These are phyloP conservation scores for Dryomyza anilis DNA, from an alignment of 2,888 invertebrate genomes.

Conservation along the genomic window DNA sequence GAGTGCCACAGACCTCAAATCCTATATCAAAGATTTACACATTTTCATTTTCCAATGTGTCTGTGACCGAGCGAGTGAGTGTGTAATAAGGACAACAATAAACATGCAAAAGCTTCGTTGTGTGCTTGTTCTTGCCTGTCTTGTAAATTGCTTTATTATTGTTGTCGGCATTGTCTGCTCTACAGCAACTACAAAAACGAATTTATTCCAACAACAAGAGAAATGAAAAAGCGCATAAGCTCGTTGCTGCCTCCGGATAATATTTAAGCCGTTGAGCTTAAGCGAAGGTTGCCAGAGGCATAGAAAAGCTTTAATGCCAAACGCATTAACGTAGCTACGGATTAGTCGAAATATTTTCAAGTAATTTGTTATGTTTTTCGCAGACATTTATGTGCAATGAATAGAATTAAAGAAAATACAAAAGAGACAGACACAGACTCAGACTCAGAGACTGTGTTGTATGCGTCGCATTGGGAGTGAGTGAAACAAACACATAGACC, in stretches of 20 bases:
- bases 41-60: too few species aligned
- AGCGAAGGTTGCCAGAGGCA: not conserved
- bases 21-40: too few species aligned
- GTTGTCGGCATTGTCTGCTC: not conserved
- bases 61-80: too few species aligned
- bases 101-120: too few species aligned
- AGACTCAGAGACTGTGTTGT: too few species aligned
- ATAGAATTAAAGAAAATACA: too few species aligned
- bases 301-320: conserved; percentile 6
- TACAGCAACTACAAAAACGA: not conserved
- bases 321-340: conserved; percentile 26
- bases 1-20: too few species aligned
- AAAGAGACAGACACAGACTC: too few species aligned
- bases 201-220: not conserved
- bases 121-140: conserved; percentile 1
- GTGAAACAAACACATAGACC: not conserved
- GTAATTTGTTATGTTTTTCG: conserved; percentile 49
- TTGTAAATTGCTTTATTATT: conserved; percentile 28
- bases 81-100: too few species aligned
- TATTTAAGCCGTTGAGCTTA: conserved; percentile 23
- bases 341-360: conserved; percentile 53
- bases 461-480: not conserved
- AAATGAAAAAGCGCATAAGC: not conserved
- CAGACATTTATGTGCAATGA: not conserved
- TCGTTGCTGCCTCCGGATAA: not conserved